These are phyloP conservation scores for Ichneumon xanthorius DNA, from an alignment of 2,888 invertebrate species.

Conservation along the genomic window DNA sequence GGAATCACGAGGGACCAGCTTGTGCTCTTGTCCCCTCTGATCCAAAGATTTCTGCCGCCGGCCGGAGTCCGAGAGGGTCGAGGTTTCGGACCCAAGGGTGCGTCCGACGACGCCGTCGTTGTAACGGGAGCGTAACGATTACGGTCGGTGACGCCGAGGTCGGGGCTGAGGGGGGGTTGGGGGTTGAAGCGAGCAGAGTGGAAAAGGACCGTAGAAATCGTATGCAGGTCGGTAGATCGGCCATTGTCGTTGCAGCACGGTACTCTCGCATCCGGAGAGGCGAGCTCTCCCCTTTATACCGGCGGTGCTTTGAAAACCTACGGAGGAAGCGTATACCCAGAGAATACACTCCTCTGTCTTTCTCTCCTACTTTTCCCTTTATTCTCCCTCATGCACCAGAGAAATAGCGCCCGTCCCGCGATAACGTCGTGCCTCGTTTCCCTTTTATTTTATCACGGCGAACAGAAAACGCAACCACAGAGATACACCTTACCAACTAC, in stretches of 20 bases:
- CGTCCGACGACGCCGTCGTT: conserved; percentile 33
- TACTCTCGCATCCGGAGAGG: conserved; percentile 42
- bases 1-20: conserved; percentile 1
- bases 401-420: conserved; percentile 23
- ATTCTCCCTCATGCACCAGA: conserved; percentile 20
- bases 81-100: conserved; percentile 31
- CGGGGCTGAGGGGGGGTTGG: neutral
- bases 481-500: conserved; percentile 16
- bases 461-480: conserved; percentile 53
- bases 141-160: conserved; percentile 39
- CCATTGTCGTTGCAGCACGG: conserved; percentile 57
- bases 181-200: neutral
- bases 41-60: conserved; percentile 4
- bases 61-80: neutral
- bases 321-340: conserved; percentile 37
- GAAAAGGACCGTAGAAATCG: conserved; percentile 58
- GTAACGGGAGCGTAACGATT: conserved; percentile 54
- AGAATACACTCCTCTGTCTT: conserved; percentile 53
- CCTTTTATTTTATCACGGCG: conserved; percentile 58
- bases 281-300: conserved; percentile 40
- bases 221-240: conserved; percentile 54
- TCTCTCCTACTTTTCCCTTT: conserved; percentile 30
- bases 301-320: conserved; percentile 25
- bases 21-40: conserved; percentile 15
- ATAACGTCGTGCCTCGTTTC: conserved; percentile 60